Percentiles rank a stretch among this genome's conserved stretches.
These are phyloP conservation scores for Dasyprocta punctata DNA, from an alignment of 2,113 vertebrate genomes.

Conservation along the genomic window DNA sequence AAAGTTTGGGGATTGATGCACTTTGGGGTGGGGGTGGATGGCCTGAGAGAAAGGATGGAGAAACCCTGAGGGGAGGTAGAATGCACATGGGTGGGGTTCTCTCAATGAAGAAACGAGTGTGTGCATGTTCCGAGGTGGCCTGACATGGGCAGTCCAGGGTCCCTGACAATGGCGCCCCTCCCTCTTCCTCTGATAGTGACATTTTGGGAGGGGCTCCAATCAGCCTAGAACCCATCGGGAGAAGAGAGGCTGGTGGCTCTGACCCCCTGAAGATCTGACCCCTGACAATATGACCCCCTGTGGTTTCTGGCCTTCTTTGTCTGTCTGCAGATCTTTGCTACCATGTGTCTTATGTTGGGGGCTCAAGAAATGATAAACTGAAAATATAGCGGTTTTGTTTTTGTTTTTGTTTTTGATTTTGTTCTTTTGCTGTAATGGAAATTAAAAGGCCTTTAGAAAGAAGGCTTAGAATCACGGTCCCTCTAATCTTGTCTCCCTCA, in stretches of 20 bases:
- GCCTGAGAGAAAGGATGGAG: not conserved
- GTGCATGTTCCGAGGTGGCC: not conserved
- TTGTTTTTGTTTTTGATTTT: not conserved
- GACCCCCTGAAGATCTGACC: too few species aligned
- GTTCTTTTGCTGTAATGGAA: not conserved
- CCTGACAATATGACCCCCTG: not conserved
- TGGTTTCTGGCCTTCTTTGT: not conserved
- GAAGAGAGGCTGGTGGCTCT: rapidly evolving
- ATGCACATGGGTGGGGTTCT: not conserved
- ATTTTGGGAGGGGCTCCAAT: not conserved
- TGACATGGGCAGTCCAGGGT: not conserved
- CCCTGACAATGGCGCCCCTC: not conserved
- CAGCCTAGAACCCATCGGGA: not conserved
- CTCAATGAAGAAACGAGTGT: not conserved
- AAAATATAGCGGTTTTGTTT: too few species aligned
- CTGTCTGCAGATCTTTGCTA: not conserved
- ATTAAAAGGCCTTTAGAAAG: not conserved
- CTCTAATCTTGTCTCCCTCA: not conserved
- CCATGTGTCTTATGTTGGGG: not conserved
- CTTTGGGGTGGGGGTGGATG: too few species aligned
- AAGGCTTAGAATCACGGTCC: not conserved
- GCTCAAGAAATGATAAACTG: not conserved
- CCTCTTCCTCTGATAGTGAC: not conserved
- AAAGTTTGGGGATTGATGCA: not conserved
- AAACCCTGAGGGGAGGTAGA: not conserved